Conservation (phyloP, 2,113 vertebrate genomes). For the Laticauda laticaudata region DNA sequence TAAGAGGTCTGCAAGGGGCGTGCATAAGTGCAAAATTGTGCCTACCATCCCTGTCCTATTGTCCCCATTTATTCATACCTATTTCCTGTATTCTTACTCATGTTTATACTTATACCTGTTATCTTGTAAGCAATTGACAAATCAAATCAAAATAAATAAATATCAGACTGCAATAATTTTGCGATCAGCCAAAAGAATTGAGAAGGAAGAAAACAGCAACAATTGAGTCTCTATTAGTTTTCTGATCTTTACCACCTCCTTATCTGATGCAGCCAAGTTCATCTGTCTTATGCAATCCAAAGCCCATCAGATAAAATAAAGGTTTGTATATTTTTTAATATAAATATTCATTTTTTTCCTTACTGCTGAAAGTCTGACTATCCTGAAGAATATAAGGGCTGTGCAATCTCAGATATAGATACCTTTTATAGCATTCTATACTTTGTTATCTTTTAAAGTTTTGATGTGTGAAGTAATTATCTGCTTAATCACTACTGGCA, state of each 20-base stretch:
- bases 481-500: neutral
- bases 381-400: neutral
- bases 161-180: neutral
- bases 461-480: neutral
- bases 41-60: no score
- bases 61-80: no score
- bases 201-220: neutral
- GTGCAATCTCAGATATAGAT: neutral
- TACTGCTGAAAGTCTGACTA: neutral
- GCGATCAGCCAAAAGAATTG: neutral
- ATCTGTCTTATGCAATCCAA: neutral
- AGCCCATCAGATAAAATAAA: neutral
- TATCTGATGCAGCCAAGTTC: neutral
- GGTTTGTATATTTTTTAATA: neutral
- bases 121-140: no score
- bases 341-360: neutral
- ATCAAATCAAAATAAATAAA: no score
- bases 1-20: no score
- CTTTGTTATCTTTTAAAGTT: neutral
- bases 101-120: no score
- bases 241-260: neutral
- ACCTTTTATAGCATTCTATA: neutral
- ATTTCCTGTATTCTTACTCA: no score
- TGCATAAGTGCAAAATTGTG: no score
- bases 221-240: neutral